Percentiles rank a stretch among this genome's conserved stretches.
Evolutionary conservation across 2,888 invertebrate genomes (phyloP).

Genomic region (Nemotelus nigrinus): DNA sequence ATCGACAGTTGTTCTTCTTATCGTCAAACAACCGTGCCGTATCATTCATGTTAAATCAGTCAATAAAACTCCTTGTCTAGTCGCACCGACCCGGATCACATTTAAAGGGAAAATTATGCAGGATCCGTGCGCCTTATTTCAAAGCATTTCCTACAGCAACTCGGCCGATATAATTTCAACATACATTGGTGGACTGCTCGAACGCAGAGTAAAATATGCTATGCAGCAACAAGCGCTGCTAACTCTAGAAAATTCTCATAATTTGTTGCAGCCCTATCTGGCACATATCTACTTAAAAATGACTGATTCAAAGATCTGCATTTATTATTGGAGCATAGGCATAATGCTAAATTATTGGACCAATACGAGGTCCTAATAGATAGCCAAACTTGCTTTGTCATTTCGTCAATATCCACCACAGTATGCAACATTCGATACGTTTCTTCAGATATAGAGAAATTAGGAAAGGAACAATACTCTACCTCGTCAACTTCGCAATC

Average conservation of each 20-base stretch:
- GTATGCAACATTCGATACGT: too few relatives aligned
- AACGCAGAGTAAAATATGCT: not conserved
- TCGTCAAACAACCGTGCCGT: not conserved
- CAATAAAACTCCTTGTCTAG: not conserved
- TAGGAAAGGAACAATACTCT: slow-evolving; percentile 54
- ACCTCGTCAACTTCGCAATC: slow-evolving; percentile 65
- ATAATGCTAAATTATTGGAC: not conserved
- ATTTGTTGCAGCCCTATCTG: not conserved
- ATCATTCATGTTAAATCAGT: not conserved
- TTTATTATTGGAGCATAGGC: not conserved
- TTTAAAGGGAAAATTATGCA: not conserved
- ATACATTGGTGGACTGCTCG: too few relatives aligned
- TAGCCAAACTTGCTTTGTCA: too few relatives aligned
- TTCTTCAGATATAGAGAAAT: slow-evolving; percentile 36
- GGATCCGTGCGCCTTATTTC: too few relatives aligned
- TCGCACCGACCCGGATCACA: not conserved
- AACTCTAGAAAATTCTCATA: not conserved
- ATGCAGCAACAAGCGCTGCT: not conserved
- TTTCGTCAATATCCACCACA: too few relatives aligned
- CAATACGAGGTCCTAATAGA: too few relatives aligned
- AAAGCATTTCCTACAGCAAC: too few relatives aligned
- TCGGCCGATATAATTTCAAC: too few relatives aligned
- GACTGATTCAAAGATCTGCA: not conserved
- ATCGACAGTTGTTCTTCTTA: not conserved
- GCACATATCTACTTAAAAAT: not conserved